Percentiles rank a stretch among this genome's conserved stretches.
Evolutionary conservation across 2,888 invertebrate species (phyloP).

Genomic region (Nudaria mundana): DNA sequence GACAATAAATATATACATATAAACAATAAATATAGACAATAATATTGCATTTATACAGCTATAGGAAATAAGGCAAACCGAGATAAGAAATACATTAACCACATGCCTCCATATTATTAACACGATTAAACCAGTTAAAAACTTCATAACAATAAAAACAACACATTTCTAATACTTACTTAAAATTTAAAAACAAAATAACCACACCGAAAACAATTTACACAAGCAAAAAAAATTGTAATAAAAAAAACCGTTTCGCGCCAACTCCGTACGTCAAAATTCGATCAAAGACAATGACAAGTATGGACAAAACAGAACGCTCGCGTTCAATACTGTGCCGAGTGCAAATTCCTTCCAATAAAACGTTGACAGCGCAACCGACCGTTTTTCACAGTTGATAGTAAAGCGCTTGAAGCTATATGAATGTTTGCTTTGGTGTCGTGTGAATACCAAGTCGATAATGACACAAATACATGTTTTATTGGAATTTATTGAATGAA

Average conservation of each 20-base stretch:
- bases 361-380: too few relatives aligned
- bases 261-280: constrained; percentile 20
- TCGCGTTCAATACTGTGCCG: constrained; percentile 21
- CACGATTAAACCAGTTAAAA: too few relatives aligned
- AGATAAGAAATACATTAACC: constrained; percentile 2
- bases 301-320: constrained; percentile 12
- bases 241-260: constrained; percentile 4
- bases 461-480: constrained; percentile 13
- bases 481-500: constrained; percentile 17
- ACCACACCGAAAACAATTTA: background rate
- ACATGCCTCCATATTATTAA: background rate
- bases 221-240: background rate
- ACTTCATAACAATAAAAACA: too few relatives aligned
- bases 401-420: constrained; percentile 14
- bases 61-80: background rate
- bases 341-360: constrained; percentile 32
- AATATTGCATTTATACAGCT: too few relatives aligned
- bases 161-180: background rate
- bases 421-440: constrained; percentile 28
- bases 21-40: too few relatives aligned
- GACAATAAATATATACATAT: too few relatives aligned
- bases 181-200: too few relatives aligned
- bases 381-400: too few relatives aligned
- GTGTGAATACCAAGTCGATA: constrained; percentile 32
- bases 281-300: constrained; percentile 12